Conservation (phyloP, 2,797 vertebrate genomes). For the Chaenodraco wilsoni region DNA sequence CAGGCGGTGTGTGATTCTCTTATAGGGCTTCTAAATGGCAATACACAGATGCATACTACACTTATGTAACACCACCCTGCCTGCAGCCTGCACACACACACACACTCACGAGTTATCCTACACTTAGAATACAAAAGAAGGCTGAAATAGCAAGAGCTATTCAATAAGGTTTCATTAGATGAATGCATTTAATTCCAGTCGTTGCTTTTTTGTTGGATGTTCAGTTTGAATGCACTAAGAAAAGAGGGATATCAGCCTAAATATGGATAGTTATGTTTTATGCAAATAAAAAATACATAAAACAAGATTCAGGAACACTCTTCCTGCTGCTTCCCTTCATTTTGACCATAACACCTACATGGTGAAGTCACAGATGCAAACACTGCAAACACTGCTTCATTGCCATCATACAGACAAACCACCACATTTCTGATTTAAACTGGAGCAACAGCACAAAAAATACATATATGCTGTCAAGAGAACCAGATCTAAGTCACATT, state of each 20-base stretch:
- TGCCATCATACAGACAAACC: conserved; percentile 3
- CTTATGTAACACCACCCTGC: conserved; percentile 55
- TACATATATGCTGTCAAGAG: conserved; percentile 19
- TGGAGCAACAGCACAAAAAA: conserved; percentile 15
- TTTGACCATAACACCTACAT: conserved; percentile 25
- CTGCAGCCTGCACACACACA: conserved; percentile 46
- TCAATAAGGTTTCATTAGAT: too few species aligned
- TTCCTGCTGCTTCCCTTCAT: not conserved
- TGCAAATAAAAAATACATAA: too few species aligned
- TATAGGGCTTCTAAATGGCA: conserved; percentile 36
- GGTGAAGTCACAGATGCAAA: conserved; percentile 21
- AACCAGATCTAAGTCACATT: conserved; percentile 12
- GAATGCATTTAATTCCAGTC: not conserved
- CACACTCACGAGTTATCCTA: conserved; percentile 14
- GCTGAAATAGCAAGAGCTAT: too few species aligned
- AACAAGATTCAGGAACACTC: too few species aligned
- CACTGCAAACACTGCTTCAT: conserved; percentile 27
- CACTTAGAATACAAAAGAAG: conserved; percentile 13
- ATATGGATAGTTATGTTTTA: too few species aligned
- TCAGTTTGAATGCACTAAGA: not conserved
- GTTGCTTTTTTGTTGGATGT: not conserved
- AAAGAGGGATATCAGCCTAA: too few species aligned
- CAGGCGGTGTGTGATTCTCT: conserved; percentile 37
- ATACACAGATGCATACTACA: conserved; percentile 23
- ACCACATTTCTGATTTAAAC: conserved; percentile 26